Conservation (phyloP, 2,888 invertebrate genomes). For the Trileptium ribeirensis region DNA sequence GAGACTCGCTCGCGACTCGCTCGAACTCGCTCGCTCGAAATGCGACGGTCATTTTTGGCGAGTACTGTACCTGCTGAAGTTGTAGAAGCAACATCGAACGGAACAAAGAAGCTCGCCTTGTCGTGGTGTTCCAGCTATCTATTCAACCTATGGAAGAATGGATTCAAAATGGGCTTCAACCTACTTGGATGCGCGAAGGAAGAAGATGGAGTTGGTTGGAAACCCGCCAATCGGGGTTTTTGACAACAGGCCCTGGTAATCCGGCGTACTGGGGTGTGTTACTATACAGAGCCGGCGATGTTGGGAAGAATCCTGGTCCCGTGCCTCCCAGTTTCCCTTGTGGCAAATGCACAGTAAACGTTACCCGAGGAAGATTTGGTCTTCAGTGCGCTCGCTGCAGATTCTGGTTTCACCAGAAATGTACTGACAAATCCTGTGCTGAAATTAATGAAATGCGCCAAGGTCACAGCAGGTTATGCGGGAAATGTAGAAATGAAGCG, state of each 20-base stretch:
- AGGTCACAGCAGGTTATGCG: neutral
- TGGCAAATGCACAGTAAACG: neutral
- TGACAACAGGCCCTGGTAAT: constrained; percentile 1
- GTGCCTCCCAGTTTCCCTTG: neutral
- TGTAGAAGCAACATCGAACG: no score
- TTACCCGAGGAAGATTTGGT: neutral
- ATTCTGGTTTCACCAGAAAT: constrained; percentile 1
- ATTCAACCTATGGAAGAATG: neutral
- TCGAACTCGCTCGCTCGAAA: no score
- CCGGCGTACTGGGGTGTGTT: neutral
- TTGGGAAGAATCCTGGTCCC: neutral
- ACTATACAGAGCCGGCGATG: neutral
- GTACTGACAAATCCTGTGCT: neutral
- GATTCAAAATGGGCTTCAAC: neutral
- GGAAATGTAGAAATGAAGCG: neutral
- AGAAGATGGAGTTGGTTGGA: neutral
- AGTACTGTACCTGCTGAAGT: no score
- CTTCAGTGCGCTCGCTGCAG: neutral
- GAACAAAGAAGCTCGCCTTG: neutral
- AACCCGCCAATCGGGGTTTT: constrained; percentile 1
- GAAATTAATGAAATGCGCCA: neutral
- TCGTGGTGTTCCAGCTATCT: neutral
- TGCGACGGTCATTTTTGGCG: no score
- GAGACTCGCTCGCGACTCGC: no score
- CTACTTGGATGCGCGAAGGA: neutral